Conservation (phyloP, 2,888 invertebrate genomes). For the Stenchaetothrips biformis region DNA sequence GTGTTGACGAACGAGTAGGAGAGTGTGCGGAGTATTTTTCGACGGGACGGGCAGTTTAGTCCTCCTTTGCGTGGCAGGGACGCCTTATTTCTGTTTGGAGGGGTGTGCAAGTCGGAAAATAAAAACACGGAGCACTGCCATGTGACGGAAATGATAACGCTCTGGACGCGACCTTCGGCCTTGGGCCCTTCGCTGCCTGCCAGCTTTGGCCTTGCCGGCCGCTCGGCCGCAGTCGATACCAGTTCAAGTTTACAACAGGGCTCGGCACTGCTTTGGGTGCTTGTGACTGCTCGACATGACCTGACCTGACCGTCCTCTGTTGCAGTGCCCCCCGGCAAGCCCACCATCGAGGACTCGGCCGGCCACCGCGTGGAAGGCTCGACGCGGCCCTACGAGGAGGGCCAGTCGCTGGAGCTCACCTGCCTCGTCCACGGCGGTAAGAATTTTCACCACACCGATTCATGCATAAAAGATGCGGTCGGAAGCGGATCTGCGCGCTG, state of each 20-base stretch:
- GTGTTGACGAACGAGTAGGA: too few relatives aligned
- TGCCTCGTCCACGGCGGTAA: constrained; percentile 75
- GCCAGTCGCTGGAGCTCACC: constrained; percentile 62
- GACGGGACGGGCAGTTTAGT: too few relatives aligned
- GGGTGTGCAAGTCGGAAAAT: too few relatives aligned
- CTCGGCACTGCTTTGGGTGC: not conserved
- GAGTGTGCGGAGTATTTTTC: too few relatives aligned
- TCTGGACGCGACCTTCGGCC: too few relatives aligned
- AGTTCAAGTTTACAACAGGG: not conserved
- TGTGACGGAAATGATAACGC: too few relatives aligned
- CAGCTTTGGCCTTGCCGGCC: too few relatives aligned
- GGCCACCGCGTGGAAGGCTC: constrained; percentile 58
- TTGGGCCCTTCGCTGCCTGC: too few relatives aligned
- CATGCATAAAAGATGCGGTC: not conserved
- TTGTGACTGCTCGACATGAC: not conserved
- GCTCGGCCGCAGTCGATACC: too few relatives aligned
- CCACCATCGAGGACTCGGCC: constrained; percentile 64
- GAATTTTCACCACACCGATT: constrained; percentile 38
- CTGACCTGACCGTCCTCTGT: constrained; percentile 40
- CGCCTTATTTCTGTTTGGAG: too few relatives aligned
- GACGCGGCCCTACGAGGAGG: constrained; percentile 71
- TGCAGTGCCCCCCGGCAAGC: constrained; percentile 68
- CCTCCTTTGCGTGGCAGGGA: too few relatives aligned
- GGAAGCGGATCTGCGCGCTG: not conserved
- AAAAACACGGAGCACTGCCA: too few relatives aligned